Evolutionary conservation across 1,140 invertebrate genomes (phyloP), one percentile per base, ranked within the genome.

Genomic region (Eufriesea mexicana): DNA sequence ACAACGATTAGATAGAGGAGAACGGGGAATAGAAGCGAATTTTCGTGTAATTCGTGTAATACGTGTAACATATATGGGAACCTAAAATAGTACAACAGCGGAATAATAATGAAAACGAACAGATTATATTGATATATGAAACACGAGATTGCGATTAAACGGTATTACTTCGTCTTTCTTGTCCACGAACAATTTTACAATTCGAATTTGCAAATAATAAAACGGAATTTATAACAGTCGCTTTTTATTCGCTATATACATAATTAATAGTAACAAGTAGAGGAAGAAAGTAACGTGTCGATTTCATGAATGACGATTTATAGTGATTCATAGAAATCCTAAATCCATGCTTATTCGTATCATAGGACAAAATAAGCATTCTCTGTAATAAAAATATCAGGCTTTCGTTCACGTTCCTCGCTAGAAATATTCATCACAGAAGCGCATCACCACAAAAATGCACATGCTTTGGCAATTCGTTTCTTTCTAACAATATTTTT

Each of bases 391-490:
- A 81, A 45, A 64, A 45, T 55, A 83, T 67, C 78, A 18, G 25
- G n/a, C 25, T 45, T 86, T 70, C 35, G 23, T 86, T 85, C 16
- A 51, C 47, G 75, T 49, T 81, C 47, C 73, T 72, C 61, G 25
- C 70, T 51, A 62, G 23, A 83, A 73, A 55, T 71, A 81, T 79
- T 64, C 75, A 84, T 87, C 76, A 86, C 83, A 86, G 76, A 87
- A 61, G 72, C 61, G 74, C 55, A 89, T 90, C 80, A 84, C 47
- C 61, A 79, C 2, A 68, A 61, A 81, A 75, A 77, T 70, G 77
- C 79, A 75, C 57, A 62, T 90, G 70, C 89, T 85, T 90, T 89
- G 84, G 83, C 61, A 81, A 83, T n/a, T 51, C 49, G 20, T 72
- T 28, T 78, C 23, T 82, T 84, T 68, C 45, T 84, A 77, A 64